phyloP scores from a whole-genome alignment of 2,113 vertebrate genomes.

The Melanerpes aurifrons region DNA sequence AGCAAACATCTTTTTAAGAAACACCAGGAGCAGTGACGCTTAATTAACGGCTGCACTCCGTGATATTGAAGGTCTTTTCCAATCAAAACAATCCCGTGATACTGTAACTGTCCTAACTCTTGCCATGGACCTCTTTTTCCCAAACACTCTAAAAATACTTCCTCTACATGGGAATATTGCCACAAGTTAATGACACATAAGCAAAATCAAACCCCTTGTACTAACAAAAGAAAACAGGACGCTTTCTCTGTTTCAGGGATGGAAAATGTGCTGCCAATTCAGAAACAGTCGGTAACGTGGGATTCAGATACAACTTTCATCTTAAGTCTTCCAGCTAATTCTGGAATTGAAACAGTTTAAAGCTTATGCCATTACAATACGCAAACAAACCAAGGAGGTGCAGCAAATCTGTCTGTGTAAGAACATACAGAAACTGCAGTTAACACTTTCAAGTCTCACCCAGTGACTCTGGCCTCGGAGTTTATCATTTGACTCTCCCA shows the following conservation, averaged over 20 bases:
- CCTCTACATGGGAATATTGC: not conserved
- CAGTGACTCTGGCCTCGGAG: conserved; percentile 96
- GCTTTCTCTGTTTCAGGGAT: not conserved
- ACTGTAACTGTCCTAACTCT: not conserved
- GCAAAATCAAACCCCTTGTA: not conserved
- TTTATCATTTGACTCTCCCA: conserved; percentile 98
- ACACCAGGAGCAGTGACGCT: rapidly evolving
- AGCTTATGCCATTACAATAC: not conserved
- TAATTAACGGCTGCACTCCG: too few species aligned
- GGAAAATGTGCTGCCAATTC: not conserved
- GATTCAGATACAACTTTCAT: not conserved
- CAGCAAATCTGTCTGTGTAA: not conserved
- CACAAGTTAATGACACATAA: not conserved
- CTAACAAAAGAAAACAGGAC: not conserved
- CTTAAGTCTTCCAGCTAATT: not conserved
- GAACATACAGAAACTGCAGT: not conserved
- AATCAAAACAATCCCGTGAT: too few species aligned
- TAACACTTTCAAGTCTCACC: conserved; percentile 75
- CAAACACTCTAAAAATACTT: not conserved
- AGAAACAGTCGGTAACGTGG: not conserved
- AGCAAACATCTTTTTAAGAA: not conserved
- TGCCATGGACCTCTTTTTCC: not conserved
- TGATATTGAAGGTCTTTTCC: too few species aligned
- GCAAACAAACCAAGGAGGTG: not conserved
- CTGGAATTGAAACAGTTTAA: not conserved